phyloP scores from a whole-genome alignment of 2,888 invertebrate species.

The Hemaris fuciformis region DNA sequence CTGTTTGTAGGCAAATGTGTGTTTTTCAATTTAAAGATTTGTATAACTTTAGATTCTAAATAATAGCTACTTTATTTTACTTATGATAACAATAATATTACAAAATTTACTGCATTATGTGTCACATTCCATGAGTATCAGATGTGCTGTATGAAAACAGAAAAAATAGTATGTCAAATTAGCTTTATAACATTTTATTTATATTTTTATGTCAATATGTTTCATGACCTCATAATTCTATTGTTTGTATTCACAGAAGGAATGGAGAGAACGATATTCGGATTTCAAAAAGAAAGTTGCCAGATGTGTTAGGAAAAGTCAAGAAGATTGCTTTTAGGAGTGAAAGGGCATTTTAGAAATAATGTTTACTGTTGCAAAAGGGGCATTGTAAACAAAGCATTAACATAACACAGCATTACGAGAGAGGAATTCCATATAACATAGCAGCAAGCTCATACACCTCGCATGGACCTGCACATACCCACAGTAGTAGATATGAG shows the following conservation, averaged over 20 bases:
- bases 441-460: slow-evolving; percentile 11
- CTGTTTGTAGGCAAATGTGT: too few relatives aligned
- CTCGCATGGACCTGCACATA: slow-evolving; percentile 18
- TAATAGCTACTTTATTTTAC: too few relatives aligned
- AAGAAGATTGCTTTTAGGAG: slow-evolving; percentile 97
- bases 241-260: slow-evolving; percentile 89
- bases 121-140: too few relatives aligned
- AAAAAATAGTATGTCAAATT: not conserved
- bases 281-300: slow-evolving; percentile 99
- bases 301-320: slow-evolving; percentile 98
- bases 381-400: slow-evolving; percentile 59
- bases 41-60: too few relatives aligned
- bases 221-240: slow-evolving; percentile 23
- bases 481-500: slow-evolving; percentile 73
- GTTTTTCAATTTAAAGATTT: too few relatives aligned
- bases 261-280: slow-evolving; percentile 98
- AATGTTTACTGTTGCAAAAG: slow-evolving; percentile 66
- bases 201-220: not conserved
- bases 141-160: not conserved
- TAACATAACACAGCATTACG: slow-evolving; percentile 38
- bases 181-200: not conserved
- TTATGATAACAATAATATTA: too few relatives aligned
- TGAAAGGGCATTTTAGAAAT: slow-evolving; percentile 54
- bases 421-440: slow-evolving; percentile 34
- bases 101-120: too few relatives aligned